phyloP scores from a whole-genome alignment of 2,797 vertebrate species.

The Hydrocynus forskahlii region DNA sequence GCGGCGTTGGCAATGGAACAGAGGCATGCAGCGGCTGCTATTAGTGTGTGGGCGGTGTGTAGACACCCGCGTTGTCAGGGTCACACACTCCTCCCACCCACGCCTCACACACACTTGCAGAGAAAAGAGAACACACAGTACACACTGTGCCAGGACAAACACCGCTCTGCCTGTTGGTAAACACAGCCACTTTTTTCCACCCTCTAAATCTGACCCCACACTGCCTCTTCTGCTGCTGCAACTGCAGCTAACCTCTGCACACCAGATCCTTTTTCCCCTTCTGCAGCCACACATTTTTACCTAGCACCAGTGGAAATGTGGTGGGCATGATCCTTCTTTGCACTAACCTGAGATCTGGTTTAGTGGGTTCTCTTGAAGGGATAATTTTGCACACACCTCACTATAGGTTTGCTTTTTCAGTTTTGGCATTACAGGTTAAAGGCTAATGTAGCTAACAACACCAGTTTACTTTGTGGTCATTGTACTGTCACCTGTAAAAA shows the following conservation, averaged over 20 bases:
- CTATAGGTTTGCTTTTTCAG: too few species aligned
- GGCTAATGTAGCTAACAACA: too few species aligned
- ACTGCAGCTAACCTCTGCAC: not conserved
- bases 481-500: too few species aligned
- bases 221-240: not conserved
- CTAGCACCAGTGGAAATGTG: not conserved
- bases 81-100: constrained; percentile 60
- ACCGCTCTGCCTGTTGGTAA: constrained; percentile 61
- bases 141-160: constrained; percentile 60
- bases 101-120: constrained; percentile 42
- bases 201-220: constrained; percentile 33
- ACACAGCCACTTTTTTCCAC: constrained; percentile 51
- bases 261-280: not conserved
- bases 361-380: not conserved
- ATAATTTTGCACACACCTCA: not conserved
- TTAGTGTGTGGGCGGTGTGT: constrained; percentile 57
- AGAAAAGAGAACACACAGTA: constrained; percentile 44
- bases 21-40: constrained; percentile 58
- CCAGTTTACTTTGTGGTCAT: too few species aligned
- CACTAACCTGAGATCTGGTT: not conserved
- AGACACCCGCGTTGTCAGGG: constrained; percentile 61
- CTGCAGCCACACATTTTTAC: not conserved
- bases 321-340: not conserved
- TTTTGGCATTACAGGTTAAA: too few species aligned
- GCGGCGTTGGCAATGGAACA: constrained; percentile 48